Base-by-base conservation (phyloP, 2,888 invertebrate genomes). In the Smittia sp. region DNA sequence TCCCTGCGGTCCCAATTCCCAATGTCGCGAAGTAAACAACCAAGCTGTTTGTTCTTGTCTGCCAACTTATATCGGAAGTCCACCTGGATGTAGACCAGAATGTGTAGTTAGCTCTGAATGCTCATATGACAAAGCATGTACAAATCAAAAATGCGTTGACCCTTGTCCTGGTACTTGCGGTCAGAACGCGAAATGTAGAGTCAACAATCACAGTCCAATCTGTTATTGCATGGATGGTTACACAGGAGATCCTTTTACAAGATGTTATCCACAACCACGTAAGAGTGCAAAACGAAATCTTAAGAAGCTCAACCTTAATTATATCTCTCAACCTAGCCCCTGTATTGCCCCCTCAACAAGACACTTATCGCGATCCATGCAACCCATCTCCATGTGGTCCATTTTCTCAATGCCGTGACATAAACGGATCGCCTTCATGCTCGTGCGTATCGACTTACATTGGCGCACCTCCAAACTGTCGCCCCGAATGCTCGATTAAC, bases 171-270 rank as follows among this genome's bases (percentile, higher is more conserved):
- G 89, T 75, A 87, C 89, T 4, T 93, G 93, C 80, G 92, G 91
- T 6, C 79, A 86, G 58, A 87, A 87, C 76, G 89, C 92, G 0
- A 83, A 87, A 75, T 93, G 93, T 73, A 85, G 87, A 77, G 88
- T 89, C 1, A 85, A 88, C 54, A 88, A 89, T 77, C 91, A 91
- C 77, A 83, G 87, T 75, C 88, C 91, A 1, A 87, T 89, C 76
- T 88, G 89, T 78, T 86, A 86, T 73, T 91, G 91, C 78, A 85
- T 85, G 70, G 76, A 75, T 75, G 88, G 88, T 63, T 87, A 86
- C 78, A 91, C 91, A 46, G 95, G 95, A 65, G 92, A 94, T 88
- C 93, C 94, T 72, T 93, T 93, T 79, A 87, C 88, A 1, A 89
- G 88, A 78, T 94, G 94, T 62, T 86, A 82, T 76, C 84, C 85